Conservation (phyloP, 2,797 vertebrate genomes). For the Urosaurus nigricauda region DNA sequence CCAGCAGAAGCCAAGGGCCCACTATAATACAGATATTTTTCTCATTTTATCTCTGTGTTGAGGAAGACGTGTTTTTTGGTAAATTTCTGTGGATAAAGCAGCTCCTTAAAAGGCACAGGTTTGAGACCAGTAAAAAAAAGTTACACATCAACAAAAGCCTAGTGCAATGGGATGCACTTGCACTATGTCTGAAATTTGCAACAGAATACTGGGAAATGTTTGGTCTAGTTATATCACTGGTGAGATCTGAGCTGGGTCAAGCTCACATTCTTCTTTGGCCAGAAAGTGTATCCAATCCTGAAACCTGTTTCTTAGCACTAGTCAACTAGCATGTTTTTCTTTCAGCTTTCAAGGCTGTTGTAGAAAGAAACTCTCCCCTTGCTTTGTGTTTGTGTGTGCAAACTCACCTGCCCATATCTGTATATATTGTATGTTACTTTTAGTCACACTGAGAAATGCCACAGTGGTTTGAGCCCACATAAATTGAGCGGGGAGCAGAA, state of each 20-base stretch:
- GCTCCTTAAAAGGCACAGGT: neutral
- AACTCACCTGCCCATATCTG: neutral
- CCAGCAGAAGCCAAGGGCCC: too few relatives aligned
- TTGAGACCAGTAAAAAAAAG: neutral
- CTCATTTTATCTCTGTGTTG: neutral
- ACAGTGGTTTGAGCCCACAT: too few relatives aligned
- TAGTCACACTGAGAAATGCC: neutral
- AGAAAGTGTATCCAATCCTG: constrained; percentile 7
- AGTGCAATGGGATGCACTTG: neutral
- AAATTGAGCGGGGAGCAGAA: neutral
- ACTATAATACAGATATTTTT: neutral
- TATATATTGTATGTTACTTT: neutral
- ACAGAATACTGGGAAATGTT: neutral
- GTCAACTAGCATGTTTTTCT: neutral
- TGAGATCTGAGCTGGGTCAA: neutral
- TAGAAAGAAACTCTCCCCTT: neutral
- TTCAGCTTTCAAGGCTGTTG: neutral
- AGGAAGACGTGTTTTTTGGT: neutral
- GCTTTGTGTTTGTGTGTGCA: too few relatives aligned
- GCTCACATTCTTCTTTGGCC: neutral
- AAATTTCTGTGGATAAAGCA: neutral
- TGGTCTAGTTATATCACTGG: too few relatives aligned
- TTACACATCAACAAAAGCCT: neutral
- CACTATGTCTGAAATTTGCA: neutral
- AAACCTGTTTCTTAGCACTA: neutral